phyloP scores from a whole-genome alignment of 1,140 invertebrate species.

The Aphelenchoides avenae region DNA sequence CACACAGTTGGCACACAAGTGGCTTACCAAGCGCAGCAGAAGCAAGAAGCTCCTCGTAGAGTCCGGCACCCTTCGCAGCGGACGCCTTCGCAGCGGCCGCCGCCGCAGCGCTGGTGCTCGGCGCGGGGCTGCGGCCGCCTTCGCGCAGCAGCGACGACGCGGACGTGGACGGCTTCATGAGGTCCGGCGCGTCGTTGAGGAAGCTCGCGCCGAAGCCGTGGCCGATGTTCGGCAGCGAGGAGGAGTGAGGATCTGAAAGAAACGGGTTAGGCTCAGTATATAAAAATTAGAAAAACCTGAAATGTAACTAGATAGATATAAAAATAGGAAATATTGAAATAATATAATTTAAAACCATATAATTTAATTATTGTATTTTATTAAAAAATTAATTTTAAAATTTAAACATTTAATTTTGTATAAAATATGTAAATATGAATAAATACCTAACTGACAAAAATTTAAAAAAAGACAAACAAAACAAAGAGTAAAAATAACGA shows the following conservation, averaged over 20 bases:
- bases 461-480: too few species aligned
- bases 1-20: background rate
- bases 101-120: background rate
- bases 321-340: background rate
- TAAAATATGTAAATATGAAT: too few species aligned
- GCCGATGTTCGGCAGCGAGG: constrained; percentile 24
- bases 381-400: too few species aligned
- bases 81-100: background rate
- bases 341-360: background rate
- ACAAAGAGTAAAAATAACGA: too few species aligned
- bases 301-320: background rate
- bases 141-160: constrained; percentile 1
- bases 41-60: constrained; percentile 35
- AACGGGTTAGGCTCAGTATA: too few species aligned
- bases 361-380: constrained; percentile 1
- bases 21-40: constrained; percentile 13
- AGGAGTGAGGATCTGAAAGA: constrained; percentile 17
- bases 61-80: constrained; percentile 6
- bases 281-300: constrained; percentile 7
- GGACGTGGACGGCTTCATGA: constrained; percentile 30
- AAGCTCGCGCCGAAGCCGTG: constrained; percentile 15
- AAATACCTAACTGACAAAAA: too few species aligned
- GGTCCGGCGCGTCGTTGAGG: background rate
- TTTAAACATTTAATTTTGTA: too few species aligned
- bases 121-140: background rate